A percentile compares a stretch with the other conserved stretches of the same genome.
phyloP scores from a whole-genome alignment of 92 coral and sea anemone genomes.

The Paramuricea clavata region DNA sequence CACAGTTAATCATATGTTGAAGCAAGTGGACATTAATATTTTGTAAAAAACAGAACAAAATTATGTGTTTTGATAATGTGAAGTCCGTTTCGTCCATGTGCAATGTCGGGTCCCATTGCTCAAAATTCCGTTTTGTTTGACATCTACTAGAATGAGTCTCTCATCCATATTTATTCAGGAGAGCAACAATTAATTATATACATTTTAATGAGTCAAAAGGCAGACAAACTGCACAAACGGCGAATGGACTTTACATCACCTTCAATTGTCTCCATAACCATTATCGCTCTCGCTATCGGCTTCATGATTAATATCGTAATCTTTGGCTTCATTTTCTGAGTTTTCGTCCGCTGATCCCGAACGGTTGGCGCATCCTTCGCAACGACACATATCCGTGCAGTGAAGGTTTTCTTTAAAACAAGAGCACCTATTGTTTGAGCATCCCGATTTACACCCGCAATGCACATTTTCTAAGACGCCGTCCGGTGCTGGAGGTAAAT shows the following conservation, averaged over 20 bases:
- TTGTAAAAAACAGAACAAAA: background rate
- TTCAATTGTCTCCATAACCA: conserved; percentile 17
- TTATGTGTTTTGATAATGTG: conserved; percentile 1
- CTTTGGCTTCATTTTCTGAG: background rate
- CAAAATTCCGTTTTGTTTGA: background rate
- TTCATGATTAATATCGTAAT: background rate
- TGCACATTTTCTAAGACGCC: conserved; percentile 23
- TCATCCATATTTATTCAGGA: background rate
- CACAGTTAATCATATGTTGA: background rate
- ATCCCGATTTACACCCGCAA: conserved; percentile 27
- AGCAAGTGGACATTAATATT: background rate
- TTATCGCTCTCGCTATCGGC: conserved; percentile 2
- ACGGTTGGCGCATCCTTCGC: conserved; percentile 20
- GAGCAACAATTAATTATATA: background rate
- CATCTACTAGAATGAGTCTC: conserved; percentile 10
- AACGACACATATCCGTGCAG: conserved; percentile 24
- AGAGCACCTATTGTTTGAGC: conserved; percentile 7
- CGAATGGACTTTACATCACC: background rate
- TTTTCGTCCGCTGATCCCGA: conserved; percentile 12
- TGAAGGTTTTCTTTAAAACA: conserved; percentile 14
- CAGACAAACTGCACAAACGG: background rate
- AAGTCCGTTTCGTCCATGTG: background rate
- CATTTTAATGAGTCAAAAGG: background rate
- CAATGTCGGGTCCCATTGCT: background rate
- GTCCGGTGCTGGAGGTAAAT: conserved; percentile 42